phyloP scores from a whole-genome alignment of 2,888 invertebrate genomes.

The Meandrusa payeni region DNA sequence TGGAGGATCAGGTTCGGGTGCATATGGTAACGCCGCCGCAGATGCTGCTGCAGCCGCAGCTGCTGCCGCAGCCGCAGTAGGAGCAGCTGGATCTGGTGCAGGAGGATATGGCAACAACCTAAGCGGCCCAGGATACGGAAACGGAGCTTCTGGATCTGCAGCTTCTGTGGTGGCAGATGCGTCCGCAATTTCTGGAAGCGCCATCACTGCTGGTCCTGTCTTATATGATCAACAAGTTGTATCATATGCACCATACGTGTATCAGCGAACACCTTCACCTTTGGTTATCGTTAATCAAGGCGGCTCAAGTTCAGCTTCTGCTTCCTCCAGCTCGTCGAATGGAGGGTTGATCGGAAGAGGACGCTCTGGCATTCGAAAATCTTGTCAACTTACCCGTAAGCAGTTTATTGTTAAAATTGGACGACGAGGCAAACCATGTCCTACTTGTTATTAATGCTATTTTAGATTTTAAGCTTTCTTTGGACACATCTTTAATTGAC shows the following conservation, averaged over 20 bases:
- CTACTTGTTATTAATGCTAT: slow-evolving; percentile 42
- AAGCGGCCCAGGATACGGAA: too few relatives aligned
- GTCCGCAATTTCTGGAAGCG: too few relatives aligned
- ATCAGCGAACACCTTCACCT: slow-evolving; percentile 9
- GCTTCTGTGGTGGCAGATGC: too few relatives aligned
- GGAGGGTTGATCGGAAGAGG: slow-evolving; percentile 29
- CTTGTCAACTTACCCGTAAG: slow-evolving; percentile 49
- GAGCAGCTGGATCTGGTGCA: neutral
- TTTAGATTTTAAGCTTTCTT: slow-evolving; percentile 13
- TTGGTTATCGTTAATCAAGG: slow-evolving; percentile 26
- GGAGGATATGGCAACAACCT: too few relatives aligned
- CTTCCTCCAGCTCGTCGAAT: slow-evolving; percentile 12
- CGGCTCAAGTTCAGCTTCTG: slow-evolving; percentile 16
- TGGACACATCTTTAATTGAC: slow-evolving; percentile 54
- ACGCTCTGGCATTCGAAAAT: slow-evolving; percentile 42
- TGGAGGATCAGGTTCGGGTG: slow-evolving; percentile 8
- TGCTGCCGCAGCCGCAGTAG: too few relatives aligned
- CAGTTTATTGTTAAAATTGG: slow-evolving; percentile 53
- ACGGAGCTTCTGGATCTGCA: too few relatives aligned
- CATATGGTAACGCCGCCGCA: neutral
- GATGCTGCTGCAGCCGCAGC: too few relatives aligned
- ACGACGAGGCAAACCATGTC: slow-evolving; percentile 45
- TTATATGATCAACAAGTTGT: too few relatives aligned
- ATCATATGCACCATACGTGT: slow-evolving; percentile 11
- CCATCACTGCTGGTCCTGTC: too few relatives aligned